These are phyloP conservation scores for Oedothorax gibbosus DNA, from an alignment of 1,140 invertebrate genomes.

Conservation along the genomic window DNA sequence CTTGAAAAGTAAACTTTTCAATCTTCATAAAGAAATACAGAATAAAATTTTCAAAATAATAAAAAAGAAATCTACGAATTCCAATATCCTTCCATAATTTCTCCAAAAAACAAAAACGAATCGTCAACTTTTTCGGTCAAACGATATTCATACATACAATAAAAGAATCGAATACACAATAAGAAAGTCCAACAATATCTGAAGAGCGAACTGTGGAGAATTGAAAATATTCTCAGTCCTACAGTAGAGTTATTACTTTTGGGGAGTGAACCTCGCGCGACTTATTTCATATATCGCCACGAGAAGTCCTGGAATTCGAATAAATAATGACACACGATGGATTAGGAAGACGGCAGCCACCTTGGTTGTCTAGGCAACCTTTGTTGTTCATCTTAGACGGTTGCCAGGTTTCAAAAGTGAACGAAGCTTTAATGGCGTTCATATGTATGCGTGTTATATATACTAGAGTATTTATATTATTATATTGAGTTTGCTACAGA, in stretches of 20 bases:
- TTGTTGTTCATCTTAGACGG: slow-evolving; percentile 55
- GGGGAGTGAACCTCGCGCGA: slow-evolving; percentile 31
- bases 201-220: too few relatives aligned
- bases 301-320: slow-evolving; percentile 14
- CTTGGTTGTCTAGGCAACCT: slow-evolving; percentile 49
- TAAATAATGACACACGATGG: slow-evolving; percentile 48
- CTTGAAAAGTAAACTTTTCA: too few relatives aligned
- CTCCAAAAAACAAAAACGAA: too few relatives aligned
- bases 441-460: slow-evolving; percentile 52
- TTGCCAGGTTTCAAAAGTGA: slow-evolving; percentile 48
- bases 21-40: too few relatives aligned
- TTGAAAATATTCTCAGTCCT: neutral
- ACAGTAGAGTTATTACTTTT: slow-evolving; percentile 47
- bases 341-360: slow-evolving; percentile 45
- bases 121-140: neutral
- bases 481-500: slow-evolving; percentile 34
- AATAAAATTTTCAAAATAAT: too few relatives aligned
- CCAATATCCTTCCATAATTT: too few relatives aligned
- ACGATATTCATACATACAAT: neutral
- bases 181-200: too few relatives aligned
- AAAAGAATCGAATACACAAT: too few relatives aligned
- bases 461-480: slow-evolving; percentile 43
- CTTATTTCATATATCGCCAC: slow-evolving; percentile 42
- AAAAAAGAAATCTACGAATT: too few relatives aligned
- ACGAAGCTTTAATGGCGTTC: slow-evolving; percentile 43